Conservation (phyloP, 2,888 invertebrate genomes). For the Sthenelais limicola region DNA sequence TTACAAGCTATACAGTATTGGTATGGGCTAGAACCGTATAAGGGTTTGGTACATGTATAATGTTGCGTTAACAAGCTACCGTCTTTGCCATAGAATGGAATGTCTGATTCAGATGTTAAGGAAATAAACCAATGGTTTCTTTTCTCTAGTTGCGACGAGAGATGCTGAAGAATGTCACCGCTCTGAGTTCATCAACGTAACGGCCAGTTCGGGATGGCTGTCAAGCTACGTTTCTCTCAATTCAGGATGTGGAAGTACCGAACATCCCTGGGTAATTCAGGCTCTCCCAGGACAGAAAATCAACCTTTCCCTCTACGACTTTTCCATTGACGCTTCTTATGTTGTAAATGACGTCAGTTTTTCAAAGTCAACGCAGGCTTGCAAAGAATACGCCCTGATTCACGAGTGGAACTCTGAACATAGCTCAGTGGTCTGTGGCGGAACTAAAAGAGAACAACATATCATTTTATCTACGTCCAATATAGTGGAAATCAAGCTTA, state of each 20-base stretch:
- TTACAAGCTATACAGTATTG: too few species aligned
- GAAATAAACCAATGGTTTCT: background rate
- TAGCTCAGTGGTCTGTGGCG: slow-evolving; percentile 37
- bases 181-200: slow-evolving; percentile 37
- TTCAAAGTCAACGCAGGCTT: slow-evolving; percentile 19
- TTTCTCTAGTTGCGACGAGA: slow-evolving; percentile 22
- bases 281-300: slow-evolving; percentile 29
- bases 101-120: too few species aligned
- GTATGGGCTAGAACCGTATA: background rate
- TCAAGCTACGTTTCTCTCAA: slow-evolving; percentile 27
- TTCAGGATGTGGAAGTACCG: slow-evolving; percentile 34
- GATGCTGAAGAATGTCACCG: slow-evolving; percentile 23
- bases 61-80: too few species aligned
- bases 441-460: slow-evolving; percentile 34
- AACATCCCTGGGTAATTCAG: slow-evolving; percentile 37
- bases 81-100: too few species aligned
- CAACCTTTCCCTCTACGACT: slow-evolving; percentile 36
- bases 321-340: slow-evolving; percentile 27
- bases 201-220: slow-evolving; percentile 34
- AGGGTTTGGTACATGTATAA: background rate
- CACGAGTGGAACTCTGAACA: slow-evolving; percentile 32
- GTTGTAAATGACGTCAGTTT: slow-evolving; percentile 24
- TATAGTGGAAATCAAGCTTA: slow-evolving; percentile 27
- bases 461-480: slow-evolving; percentile 17
- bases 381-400: slow-evolving; percentile 39